Base-by-base conservation (phyloP, 2,113 vertebrate genomes). In the Lamprotornis superbus region DNA sequence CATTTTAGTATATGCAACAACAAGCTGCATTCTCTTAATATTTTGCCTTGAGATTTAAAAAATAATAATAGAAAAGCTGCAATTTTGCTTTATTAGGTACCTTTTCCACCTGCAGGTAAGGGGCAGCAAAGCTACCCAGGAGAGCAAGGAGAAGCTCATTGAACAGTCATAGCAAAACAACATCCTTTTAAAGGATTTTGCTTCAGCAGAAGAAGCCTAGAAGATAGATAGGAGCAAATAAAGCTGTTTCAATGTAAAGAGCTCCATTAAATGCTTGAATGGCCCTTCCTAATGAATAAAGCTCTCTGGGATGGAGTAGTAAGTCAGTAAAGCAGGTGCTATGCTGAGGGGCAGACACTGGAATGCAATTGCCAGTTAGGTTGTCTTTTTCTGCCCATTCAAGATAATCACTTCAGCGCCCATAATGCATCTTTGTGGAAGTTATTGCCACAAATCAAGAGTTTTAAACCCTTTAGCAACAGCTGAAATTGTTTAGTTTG, bases 231-330 rank as follows among this genome's bases (percentile, higher is more conserved):
- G 73, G 57, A 93, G 47, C 50, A 90, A 89, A 86, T 39, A 71
- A 89, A 93, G 52, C 56, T 83, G 49, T 94, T 93, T 87, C 65
- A 90, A 78, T 40, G 30, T 74, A 92, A 96, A 89, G 52, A 77
- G 75, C 33, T 95, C 89, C 74, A 94, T 96, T 87, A 96, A 95
- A 94, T 83, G 83, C 91, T 93, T 96, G 92, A 96, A 87, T 71
- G 47, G 70, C 25, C 59, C 47, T 85, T 87, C 52, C 71, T 91
- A 86, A 92, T 67, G 85, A 84, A 89, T 89, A 95, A 92, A 96
- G 61, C 74, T 94, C 75, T 79, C 63, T 67, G 60, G 55, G 69
- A 92, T 69, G 57, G 65, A 90, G 82, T 71, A 61, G 53, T 20
- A 71, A 91, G 89, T 91, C 90, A 89, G 82, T 75, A 94, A 93